Evolutionary conservation across 2,888 invertebrate genomes (phyloP), one percentile per base, ranked within the genome.

Genomic region (Acronicta leporina): DNA sequence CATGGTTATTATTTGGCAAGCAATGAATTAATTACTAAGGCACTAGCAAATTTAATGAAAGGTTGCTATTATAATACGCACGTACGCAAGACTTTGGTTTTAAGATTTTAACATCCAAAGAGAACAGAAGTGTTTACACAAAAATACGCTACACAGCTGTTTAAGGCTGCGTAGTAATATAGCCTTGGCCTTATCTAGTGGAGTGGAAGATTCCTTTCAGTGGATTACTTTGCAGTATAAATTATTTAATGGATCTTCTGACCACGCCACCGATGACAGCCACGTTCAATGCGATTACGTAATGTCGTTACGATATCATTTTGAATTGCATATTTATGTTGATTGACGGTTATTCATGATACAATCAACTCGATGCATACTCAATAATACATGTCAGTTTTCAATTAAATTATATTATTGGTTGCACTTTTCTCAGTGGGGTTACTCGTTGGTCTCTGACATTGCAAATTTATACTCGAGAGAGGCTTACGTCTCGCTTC

Each of bases 161-260:
- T 63, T 57, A 65, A 68, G 65, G 75, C 55, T 65, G 40, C 42
- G 49, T 63, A 61, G 43, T 61, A 63, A 62, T 51, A 44, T 44
- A 57, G 56, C 76, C 76, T 72, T 78, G 74, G 72, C 72, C 64
- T 65, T 68, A 65, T 65, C 64, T 69, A 68, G 68, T 65, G 52
- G 60, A 81, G 75, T 80, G 85, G 87, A 88, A 87, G 76, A 85
- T 87, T 86, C 83, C 87, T 75, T 79, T 69, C 71, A 62, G 63
- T 61, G 70, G 64, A 72, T 80, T 71, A 77, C 69, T 75, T 54
- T 75, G 65, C 61, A 75, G 71, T 69, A 70, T 77, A 75, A 67
- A 79, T 81, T 80, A 82, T 80, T 77, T 82, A 81, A 81, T 77
- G 66, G 72, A 75, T 60, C 48, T 60, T 48, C 68, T 65, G 68